Evolutionary conservation across 2,888 invertebrate species (phyloP), one percentile per base, ranked within the genome.

Genomic region (Blera fallax): DNA sequence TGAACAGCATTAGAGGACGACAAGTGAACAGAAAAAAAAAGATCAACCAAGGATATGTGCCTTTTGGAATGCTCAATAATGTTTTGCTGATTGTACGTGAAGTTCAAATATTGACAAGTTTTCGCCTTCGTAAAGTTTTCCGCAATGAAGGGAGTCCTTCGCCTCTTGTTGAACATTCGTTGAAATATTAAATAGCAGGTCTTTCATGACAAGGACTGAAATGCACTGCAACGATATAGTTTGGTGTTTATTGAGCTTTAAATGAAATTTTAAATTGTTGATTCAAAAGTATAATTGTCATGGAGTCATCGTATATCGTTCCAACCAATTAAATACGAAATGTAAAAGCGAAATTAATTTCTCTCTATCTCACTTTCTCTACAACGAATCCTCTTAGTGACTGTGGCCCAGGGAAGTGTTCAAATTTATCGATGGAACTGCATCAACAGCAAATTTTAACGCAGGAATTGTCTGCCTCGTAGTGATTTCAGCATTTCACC

Each of bases 21-120:
- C 4, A 50, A 67, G 56, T 29, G 21, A 50, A 52, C 6, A 40
- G 6, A 32, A 43, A 60, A 8, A 32, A 16, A 52, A n/a, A n/a
- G n/a, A 43, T 32, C 37, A 29, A 11, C 60, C 34, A 67, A 34
- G 54, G 34, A 34, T 52, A 37, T 74, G 58, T 52, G 73, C 72
- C 16, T 8, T 56, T 24, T 43, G 32, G 43, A 77, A 56, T 60
- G 76, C 40, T 70, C 67, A 76, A 74, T 72, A 70, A 70, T 70
- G 64, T 65, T 58, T 37, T 67, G 72, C 70, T 65, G 81, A 70
- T 82, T 82, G 69, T 56, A 70, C 64, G 65, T 34, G 27, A 70
- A 74, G 74, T 74, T 56, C 69, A 83, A 79, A 83, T 83, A 83
- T 83, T 83, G 83, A 74, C 83, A 69, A 56, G 37, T 27, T 67